Evolutionary conservation across 2,888 invertebrate species (phyloP).

Genomic region (Polietes domitor): DNA sequence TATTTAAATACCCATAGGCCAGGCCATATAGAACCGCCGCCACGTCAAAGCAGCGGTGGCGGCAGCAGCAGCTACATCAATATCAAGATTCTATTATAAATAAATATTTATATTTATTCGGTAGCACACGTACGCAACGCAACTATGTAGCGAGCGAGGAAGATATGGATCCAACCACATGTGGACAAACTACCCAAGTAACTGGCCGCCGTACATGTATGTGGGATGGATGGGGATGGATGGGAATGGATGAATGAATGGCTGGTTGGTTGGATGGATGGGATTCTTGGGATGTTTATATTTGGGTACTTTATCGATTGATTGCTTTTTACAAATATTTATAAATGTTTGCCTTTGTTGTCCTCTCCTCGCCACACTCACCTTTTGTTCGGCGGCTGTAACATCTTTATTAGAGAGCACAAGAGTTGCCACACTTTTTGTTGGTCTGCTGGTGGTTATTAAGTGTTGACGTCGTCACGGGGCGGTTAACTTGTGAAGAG

Average conservation of each 20-base stretch:
- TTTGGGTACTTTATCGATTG: conserved; percentile 79
- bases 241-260: too few relatives aligned
- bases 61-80: not conserved
- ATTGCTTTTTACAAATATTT: conserved; percentile 77
- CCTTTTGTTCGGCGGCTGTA: not conserved
- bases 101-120: conserved; percentile 54
- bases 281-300: conserved; percentile 60
- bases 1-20: conserved; percentile 54
- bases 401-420: not conserved
- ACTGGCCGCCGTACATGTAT: too few relatives aligned
- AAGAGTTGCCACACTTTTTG: conserved; percentile 60
- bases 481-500: conserved; percentile 50
- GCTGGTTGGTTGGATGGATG: not conserved
- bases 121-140: conserved; percentile 31
- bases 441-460: conserved; percentile 43
- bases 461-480: conserved; percentile 52
- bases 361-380: not conserved
- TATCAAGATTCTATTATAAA: conserved; percentile 31
- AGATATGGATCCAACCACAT: not conserved
- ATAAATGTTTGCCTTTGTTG: conserved; percentile 46
- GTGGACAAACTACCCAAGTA: not conserved
- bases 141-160: too few relatives aligned
- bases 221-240: too few relatives aligned
- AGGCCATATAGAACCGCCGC: not conserved
- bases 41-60: not conserved